A percentile compares a stretch with the other conserved stretches of the same genome.
Evolutionary conservation across 2,797 vertebrate species (phyloP).

Genomic region (Danionella dracula): DNA sequence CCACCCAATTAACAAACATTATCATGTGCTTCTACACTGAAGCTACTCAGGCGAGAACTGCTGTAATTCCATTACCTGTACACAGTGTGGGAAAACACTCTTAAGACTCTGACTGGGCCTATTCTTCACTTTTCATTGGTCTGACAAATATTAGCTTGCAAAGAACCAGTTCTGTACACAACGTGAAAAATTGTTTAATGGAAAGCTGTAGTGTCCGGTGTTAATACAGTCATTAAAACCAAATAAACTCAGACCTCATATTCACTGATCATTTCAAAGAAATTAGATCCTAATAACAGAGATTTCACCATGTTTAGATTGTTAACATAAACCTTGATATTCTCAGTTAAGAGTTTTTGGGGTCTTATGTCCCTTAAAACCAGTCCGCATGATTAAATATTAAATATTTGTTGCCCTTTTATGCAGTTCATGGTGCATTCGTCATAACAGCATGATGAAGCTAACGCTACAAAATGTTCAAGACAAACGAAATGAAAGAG

Average conservation of each 20-base stretch:
- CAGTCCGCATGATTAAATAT: too few relatives aligned
- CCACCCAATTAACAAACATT: conserved; percentile 58
- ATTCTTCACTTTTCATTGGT: neutral
- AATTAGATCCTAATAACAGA: too few relatives aligned
- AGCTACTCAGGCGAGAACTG: conserved; percentile 40
- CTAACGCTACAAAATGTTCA: conserved; percentile 2
- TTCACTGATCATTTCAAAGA: too few relatives aligned
- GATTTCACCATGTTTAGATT: too few relatives aligned
- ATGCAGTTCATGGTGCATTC: conserved; percentile 39
- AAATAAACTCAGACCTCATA: too few relatives aligned
- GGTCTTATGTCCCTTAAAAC: too few relatives aligned
- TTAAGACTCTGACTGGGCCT: neutral
- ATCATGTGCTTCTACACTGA: conserved; percentile 43
- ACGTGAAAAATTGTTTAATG: conserved; percentile 50
- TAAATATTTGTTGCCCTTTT: too few relatives aligned
- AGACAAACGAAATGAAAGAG: conserved; percentile 45
- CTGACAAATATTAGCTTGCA: conserved; percentile 3
- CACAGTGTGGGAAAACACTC: conserved; percentile 27
- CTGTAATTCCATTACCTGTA: conserved; percentile 38
- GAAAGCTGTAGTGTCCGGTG: conserved; percentile 18
- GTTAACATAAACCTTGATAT: too few relatives aligned
- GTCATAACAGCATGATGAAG: conserved; percentile 13
- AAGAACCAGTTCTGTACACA: conserved; percentile 39
- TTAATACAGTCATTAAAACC: conserved; percentile 32
- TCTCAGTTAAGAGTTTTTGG: too few relatives aligned